Conservation (phyloP, 2,113 vertebrate genomes). For the Megaceryle maxima region DNA sequence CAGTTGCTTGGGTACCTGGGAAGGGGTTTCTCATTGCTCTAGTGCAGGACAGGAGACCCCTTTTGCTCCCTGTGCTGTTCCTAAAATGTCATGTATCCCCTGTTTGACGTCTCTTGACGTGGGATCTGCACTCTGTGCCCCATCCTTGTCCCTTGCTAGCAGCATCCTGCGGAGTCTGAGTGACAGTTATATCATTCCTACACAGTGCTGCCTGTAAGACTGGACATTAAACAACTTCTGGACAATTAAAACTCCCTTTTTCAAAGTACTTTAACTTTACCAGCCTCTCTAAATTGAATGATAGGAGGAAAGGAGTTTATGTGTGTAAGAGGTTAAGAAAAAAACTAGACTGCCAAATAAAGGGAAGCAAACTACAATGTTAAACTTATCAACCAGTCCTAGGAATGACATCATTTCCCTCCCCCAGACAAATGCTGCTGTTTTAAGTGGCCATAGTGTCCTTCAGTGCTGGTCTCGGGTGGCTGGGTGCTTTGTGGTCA, state of each 20-base stretch:
- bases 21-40: background rate
- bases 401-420: rapidly evolving
- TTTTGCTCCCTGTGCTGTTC: background rate
- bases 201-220: background rate
- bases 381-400: background rate
- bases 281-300: background rate
- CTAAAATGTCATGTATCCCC: background rate
- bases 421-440: no score
- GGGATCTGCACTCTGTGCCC: background rate
- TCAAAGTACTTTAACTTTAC: background rate
- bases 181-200: background rate
- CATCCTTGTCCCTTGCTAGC: background rate
- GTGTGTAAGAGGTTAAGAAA: background rate
- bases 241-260: background rate
- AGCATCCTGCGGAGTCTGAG: background rate
- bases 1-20: background rate
- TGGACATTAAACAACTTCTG: background rate
- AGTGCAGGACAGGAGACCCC: background rate
- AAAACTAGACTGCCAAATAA: background rate
- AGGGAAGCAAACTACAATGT: background rate
- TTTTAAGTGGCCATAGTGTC: background rate
- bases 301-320: background rate
- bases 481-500: background rate
- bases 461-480: background rate
- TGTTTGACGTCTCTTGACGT: background rate